These are phyloP conservation scores for Papilio polyxenes DNA, from an alignment of 1,140 invertebrate species.

Conservation along the genomic window DNA sequence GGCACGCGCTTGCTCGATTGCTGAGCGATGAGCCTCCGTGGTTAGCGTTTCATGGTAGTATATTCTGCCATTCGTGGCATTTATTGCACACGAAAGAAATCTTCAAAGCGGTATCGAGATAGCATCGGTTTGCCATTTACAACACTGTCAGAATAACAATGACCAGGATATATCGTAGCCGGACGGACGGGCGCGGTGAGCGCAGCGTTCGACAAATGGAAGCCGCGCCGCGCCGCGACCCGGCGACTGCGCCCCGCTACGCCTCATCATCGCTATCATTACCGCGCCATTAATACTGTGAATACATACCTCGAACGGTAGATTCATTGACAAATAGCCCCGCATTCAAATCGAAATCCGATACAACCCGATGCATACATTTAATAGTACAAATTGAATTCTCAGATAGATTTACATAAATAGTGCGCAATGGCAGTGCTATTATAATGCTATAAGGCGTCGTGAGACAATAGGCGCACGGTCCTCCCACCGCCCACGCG, in stretches of 20 bases:
- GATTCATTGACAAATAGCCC: conserved; percentile 47
- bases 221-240: conserved; percentile 45
- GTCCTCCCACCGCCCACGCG: conserved; percentile 74
- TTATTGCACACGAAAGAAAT: conserved; percentile 57
- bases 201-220: conserved; percentile 64
- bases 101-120: conserved; percentile 56
- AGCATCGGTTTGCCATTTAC: conserved; percentile 68
- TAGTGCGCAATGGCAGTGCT: conserved; percentile 70
- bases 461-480: conserved; percentile 72
- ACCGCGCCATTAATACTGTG: conserved; percentile 47
- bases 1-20: conserved; percentile 57
- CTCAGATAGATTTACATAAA: conserved; percentile 75
- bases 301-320: conserved; percentile 35
- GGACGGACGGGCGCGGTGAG: conserved; percentile 52
- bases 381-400: conserved; percentile 73
- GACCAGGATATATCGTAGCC: conserved; percentile 70
- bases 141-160: conserved; percentile 73
- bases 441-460: conserved; percentile 73
- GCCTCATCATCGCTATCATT: conserved; percentile 37
- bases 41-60: conserved; percentile 58
- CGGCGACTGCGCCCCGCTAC: conserved; percentile 31
- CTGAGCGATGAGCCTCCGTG: conserved; percentile 45
- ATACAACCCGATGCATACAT: conserved; percentile 65
- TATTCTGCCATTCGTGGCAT: conserved; percentile 58
- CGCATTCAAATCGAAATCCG: conserved; percentile 50